These are phyloP conservation scores for Platyrinchus mystaceus DNA, from an alignment of 2,797 vertebrate genomes.

Conservation along the genomic window DNA sequence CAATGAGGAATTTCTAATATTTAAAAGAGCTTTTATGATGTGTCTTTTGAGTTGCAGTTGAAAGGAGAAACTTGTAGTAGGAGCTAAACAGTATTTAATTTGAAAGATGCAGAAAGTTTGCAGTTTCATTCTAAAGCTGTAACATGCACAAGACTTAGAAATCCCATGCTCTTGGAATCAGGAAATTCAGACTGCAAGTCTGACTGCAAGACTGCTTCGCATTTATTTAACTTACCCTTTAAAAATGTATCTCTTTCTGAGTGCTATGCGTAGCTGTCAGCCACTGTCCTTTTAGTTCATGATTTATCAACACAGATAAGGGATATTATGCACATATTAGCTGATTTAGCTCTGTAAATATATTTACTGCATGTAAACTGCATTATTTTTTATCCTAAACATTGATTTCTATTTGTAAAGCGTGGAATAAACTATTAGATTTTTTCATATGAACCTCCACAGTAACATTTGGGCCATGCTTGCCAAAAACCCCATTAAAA, in stretches of 20 bases:
- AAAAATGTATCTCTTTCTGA: neutral
- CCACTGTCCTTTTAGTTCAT: neutral
- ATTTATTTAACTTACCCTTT: neutral
- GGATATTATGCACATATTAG: slow-evolving; percentile 4
- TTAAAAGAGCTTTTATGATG: neutral
- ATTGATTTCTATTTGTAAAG: slow-evolving; percentile 53
- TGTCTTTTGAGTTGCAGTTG: neutral
- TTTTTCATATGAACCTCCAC: slow-evolving; percentile 40
- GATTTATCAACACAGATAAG: neutral
- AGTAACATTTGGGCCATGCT: slow-evolving; percentile 16
- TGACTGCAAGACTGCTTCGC: neutral
- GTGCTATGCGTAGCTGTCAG: neutral
- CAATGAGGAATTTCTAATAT: neutral
- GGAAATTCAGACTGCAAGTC: neutral
- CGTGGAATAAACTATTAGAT: slow-evolving; percentile 59
- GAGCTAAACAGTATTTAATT: neutral
- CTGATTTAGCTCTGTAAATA: slow-evolving; percentile 29
- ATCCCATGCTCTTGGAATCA: neutral
- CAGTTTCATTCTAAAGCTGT: neutral
- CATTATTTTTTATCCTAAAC: slow-evolving; percentile 27
- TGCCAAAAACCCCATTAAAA: slow-evolving; percentile 75
- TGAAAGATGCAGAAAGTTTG: neutral
- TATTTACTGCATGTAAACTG: slow-evolving; percentile 28
- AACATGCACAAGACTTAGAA: neutral
- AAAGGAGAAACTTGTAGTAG: neutral